Percentiles rank a stretch among this genome's conserved stretches.
phyloP scores from a whole-genome alignment of 2,113 vertebrate genomes.

The Mobula birostris region DNA sequence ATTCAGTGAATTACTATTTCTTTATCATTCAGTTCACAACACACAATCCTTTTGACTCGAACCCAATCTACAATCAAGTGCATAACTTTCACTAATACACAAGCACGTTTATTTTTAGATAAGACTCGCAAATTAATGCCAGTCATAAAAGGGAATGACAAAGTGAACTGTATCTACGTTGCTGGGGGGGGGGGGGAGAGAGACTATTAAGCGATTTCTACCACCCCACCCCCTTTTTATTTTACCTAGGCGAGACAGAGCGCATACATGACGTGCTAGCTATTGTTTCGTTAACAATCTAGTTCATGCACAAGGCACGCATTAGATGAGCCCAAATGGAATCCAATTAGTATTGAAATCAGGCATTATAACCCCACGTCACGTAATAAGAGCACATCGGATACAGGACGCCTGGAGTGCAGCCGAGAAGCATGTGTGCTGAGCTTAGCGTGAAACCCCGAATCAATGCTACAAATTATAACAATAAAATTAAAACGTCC shows the following conservation, averaged over 20 bases:
- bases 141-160: not conserved
- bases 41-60: not conserved
- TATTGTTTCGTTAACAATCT: not conserved
- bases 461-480: not conserved
- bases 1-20: not conserved
- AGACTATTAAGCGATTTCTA: not conserved
- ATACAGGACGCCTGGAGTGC: not conserved
- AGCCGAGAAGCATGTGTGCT: not conserved
- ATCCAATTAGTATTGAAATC: not conserved
- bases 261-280: not conserved
- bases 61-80: no score
- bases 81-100: not conserved
- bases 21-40: not conserved
- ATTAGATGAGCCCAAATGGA: no score
- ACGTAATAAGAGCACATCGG: not conserved
- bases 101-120: not conserved
- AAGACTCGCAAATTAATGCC: not conserved
- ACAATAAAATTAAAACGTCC: not conserved
- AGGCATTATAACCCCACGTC: not conserved
- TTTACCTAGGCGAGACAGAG: not conserved
- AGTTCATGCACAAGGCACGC: not conserved
- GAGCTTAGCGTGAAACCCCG: not conserved
- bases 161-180: not conserved
- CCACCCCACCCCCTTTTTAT: no score
- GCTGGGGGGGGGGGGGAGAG: not conserved